Evolutionary conservation across 2,113 vertebrate genomes (phyloP), one percentile per base, ranked within the genome.

Genomic region (Lagenorhynchus albirostris): DNA sequence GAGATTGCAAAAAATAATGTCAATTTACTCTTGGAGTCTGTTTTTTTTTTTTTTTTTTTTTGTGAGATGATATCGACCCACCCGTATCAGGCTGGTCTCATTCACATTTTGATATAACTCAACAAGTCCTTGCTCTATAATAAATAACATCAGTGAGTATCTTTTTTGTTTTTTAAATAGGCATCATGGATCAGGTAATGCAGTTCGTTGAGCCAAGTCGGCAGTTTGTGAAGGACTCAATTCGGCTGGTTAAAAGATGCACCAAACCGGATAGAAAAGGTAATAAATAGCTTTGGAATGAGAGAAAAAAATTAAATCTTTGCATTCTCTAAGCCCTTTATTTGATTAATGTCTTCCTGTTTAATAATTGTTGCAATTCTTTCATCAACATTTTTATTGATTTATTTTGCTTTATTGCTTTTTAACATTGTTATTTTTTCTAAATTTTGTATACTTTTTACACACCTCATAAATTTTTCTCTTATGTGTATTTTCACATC

Each of bases 191-290:
- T 97, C 99, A 99, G 98, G 99, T 99, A 6, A 99, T 99, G 99
- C 99, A 99, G 50, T 99, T 99, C 36, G 99, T 99, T 33, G 99
- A 99, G 97, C 99, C 99, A 70, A 99, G 99, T 74, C 99, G 99
- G 86, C 99, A 99, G 95, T 99, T 99, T 96, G 99, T 99, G 73
- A 99, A 99, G 96, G 99, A 99, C 94, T 99, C 99, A 0, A 99
- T 99, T 95, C 99, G 99, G n/a, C 99, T 99, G 20, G 99, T 99
- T 8, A 99, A 99, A 95, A 99, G 99, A 95, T 99, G 99, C 94
- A 99, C 99, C 26, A 99, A 99, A 96, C 99, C 99, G n/a, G 99
- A 99, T 96, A 99, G 99, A 94, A 99, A 99, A 99, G 99, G 99
- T 99, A 98, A 95, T 77, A 13, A 98, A 95, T 77, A 13, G 70